A percentile compares a stretch with the other conserved stretches of the same genome.
phyloP scores from a whole-genome alignment of 2,888 invertebrate genomes.

The Eulithis prunata region DNA sequence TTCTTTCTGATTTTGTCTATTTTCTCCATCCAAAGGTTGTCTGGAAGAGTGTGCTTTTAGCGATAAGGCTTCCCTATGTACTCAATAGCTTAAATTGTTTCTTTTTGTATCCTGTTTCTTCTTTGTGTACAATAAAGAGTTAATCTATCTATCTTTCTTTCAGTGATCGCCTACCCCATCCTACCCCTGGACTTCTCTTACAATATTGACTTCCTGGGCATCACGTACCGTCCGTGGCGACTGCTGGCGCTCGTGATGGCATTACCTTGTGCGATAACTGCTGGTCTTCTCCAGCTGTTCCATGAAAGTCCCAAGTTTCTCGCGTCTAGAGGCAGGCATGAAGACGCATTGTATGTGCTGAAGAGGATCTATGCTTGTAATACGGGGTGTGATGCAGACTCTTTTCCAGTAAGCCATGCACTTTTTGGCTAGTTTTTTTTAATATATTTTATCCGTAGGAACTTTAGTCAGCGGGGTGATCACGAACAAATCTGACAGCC shows the following conservation, averaged over 20 bases:
- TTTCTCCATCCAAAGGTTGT: too few species aligned
- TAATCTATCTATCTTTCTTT: not conserved
- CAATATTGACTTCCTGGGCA: conserved; percentile 72
- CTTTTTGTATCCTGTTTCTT: too few species aligned
- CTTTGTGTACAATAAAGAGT: too few species aligned
- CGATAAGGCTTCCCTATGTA: too few species aligned
- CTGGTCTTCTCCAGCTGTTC: conserved; percentile 82
- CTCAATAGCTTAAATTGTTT: too few species aligned
- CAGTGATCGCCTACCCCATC: conserved; percentile 65
- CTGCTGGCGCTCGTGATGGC: conserved; percentile 87
- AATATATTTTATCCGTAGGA: too few species aligned
- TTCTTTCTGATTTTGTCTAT: too few species aligned
- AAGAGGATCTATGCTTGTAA: conserved; percentile 71
- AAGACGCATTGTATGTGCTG: conserved; percentile 82
- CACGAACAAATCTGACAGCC: too few species aligned
- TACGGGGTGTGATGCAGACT: conserved; percentile 63
- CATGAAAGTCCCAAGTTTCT: conserved; percentile 93
- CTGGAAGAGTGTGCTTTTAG: too few species aligned
- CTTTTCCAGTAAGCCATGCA: conserved; percentile 65
- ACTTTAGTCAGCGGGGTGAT: too few species aligned
- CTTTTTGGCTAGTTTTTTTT: too few species aligned
- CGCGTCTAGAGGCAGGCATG: conserved; percentile 82
- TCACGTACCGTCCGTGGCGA: conserved; percentile 90
- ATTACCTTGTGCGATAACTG: conserved; percentile 86
- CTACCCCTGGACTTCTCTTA: conserved; percentile 84